Base-by-base conservation (phyloP, 2,888 invertebrate species). In the Xestoiulus laeticollis region DNA sequence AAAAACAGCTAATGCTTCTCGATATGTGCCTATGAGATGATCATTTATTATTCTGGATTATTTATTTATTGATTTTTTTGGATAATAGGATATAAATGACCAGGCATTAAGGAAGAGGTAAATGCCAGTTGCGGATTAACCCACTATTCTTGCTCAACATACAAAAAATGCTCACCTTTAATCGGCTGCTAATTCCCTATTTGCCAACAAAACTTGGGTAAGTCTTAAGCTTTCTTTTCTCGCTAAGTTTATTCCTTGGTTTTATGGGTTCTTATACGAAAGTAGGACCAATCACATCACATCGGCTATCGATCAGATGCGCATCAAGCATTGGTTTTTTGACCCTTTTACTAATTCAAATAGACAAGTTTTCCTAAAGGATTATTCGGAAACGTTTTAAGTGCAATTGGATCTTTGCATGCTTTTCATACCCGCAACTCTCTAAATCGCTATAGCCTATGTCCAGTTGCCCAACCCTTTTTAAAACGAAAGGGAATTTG, bases 161-260 rank as follows among this genome's bases (percentile, higher is more conserved):
- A 59, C n/a, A n/a, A n/a, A 59, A 59, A 59, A 19, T 59, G 59
- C 59, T 59, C 59, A 59, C 59, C n/a, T 59, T 59, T 59, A 59
- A 59, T 59, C n/a, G 59, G 19, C 59, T 59, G n/a, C 59, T 59
- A 59, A 59, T 59, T 59, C 59, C 59, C n/a, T 59, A 59, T 59
- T n/a, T 59, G 59, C 19, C 59, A 59, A 59, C 59, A 59, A 59
- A 59, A 59, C 59, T 59, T 59, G 59, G 59, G 59, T 59, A 59
- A 59, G 59, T 59, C 59, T 19, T 59, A 59, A 59, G 59, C 59
- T 59, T 59, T n/a, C 19, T 59, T 59, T 59, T 59, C 59, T 59
- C 59, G n/a, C 59, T 59, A 59, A 59, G 59, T n/a, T 59, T 59
- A 5, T 59, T 59, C n/a, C n/a, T 59, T 19, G 59, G 5, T 59